Percentiles rank a stretch among this genome's conserved stretches.
phyloP scores from a whole-genome alignment of 2,888 invertebrate species.

The Pilophorus perplexus region DNA sequence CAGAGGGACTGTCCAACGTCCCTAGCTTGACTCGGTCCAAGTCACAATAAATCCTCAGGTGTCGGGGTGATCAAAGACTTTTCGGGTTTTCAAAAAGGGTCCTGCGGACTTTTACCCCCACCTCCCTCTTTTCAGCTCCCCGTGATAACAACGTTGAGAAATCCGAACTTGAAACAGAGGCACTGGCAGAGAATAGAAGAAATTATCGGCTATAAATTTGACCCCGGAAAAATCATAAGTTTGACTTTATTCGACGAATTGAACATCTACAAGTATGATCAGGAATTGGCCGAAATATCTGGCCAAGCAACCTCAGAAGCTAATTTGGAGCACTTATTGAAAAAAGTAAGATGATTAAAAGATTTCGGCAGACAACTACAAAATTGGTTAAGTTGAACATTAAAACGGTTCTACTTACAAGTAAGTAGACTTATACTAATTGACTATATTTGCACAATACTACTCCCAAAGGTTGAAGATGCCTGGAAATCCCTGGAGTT shows the following conservation, averaged over 20 bases:
- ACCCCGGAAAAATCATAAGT: constrained; percentile 65
- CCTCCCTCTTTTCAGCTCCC: constrained; percentile 61
- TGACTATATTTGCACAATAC: constrained; percentile 1
- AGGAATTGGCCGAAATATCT: constrained; percentile 78
- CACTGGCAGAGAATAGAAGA: constrained; percentile 84
- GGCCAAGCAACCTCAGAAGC: constrained; percentile 86
- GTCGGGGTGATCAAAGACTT: too few relatives aligned
- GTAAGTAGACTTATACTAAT: too few relatives aligned
- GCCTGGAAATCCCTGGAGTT: constrained; percentile 80
- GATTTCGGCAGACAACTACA: too few relatives aligned
- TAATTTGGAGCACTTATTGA: constrained; percentile 73
- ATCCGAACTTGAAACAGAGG: constrained; percentile 71
- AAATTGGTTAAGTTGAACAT: too few relatives aligned
- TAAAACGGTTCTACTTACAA: too few relatives aligned
- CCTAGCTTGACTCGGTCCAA: too few relatives aligned
- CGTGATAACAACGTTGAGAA: constrained; percentile 74
- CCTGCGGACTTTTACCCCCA: too few relatives aligned
- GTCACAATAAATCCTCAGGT: too few relatives aligned
- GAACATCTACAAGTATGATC: constrained; percentile 70
- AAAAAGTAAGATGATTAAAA: too few relatives aligned
- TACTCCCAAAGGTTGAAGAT: constrained; percentile 66
- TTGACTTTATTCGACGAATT: constrained; percentile 67
- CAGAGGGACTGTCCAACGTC: too few relatives aligned
- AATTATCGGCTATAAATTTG: constrained; percentile 67
- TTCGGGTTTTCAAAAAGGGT: too few relatives aligned